Percentiles rank a stretch among this genome's conserved stretches.
These are phyloP conservation scores for Nemopilema nomurai DNA, from an alignment of 30 jellyfish, hydroid and myxozoan species.

Conservation along the genomic window DNA sequence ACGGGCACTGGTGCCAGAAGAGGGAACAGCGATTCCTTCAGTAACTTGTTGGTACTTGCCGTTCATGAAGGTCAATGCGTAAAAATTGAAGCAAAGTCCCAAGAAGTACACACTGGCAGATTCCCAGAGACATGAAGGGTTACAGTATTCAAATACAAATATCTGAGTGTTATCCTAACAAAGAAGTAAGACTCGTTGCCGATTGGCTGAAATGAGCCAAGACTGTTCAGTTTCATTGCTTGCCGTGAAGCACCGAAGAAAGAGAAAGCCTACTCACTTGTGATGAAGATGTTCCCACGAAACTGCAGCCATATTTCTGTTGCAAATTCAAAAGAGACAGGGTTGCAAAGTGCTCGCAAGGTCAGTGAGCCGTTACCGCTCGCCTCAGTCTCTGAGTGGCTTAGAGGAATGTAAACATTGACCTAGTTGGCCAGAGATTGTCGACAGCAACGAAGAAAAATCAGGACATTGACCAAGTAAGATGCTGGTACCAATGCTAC, in stretches of 20 bases:
- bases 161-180: background rate
- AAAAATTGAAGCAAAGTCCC: background rate
- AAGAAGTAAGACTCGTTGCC: background rate
- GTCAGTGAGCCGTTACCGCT: conserved; percentile 14
- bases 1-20: background rate
- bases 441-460: background rate
- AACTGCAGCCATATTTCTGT: background rate
- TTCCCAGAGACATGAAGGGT: background rate
- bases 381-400: conserved; percentile 39
- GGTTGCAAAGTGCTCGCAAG: conserved; percentile 2
- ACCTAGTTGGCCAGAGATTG: background rate
- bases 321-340: conserved; percentile 2
- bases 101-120: no score
- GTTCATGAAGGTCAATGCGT: background rate
- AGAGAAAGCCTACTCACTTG: background rate
- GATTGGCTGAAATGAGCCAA: background rate
- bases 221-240: background rate
- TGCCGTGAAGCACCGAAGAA: background rate
- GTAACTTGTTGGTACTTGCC: background rate
- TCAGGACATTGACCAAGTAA: no score
- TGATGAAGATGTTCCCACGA: background rate
- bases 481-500: no score
- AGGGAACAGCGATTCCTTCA: no score
- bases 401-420: background rate
- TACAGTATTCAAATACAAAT: background rate